Percentiles rank a stretch among this genome's conserved stretches.
phyloP scores from a whole-genome alignment of 2,888 invertebrate species.

The Ceratothoa steindachneri region DNA sequence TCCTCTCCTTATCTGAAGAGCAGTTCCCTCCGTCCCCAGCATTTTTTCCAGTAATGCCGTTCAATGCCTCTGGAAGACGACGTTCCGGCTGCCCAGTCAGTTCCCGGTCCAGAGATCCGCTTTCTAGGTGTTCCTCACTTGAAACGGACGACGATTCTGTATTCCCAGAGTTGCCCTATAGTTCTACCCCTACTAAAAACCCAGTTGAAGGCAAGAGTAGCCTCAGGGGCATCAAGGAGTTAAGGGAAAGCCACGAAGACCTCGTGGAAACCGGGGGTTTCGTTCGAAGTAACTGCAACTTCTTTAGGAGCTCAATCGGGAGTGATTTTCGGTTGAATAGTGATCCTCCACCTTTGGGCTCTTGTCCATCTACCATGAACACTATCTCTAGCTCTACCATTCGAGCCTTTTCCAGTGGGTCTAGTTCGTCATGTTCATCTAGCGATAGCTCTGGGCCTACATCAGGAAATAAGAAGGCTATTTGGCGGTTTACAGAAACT shows the following conservation, averaged over 20 bases:
- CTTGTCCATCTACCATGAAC: conserved; percentile 3
- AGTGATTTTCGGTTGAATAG: neutral
- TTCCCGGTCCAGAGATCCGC: conserved; percentile 32
- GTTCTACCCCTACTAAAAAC: conserved; percentile 27
- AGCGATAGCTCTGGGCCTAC: conserved; percentile 51
- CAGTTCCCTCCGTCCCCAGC: conserved; percentile 34
- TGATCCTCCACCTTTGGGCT: neutral
- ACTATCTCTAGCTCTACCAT: conserved; percentile 9
- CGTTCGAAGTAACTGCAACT: neutral
- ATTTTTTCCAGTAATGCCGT: conserved; percentile 45
- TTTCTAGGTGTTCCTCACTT: conserved; percentile 41
- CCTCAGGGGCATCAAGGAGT: conserved; percentile 56
- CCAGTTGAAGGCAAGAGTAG: conserved; percentile 48
- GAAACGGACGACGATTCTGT: conserved; percentile 51
- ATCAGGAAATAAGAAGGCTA: conserved; percentile 52
- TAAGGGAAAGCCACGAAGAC: conserved; percentile 54
- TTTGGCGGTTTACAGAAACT: neutral
- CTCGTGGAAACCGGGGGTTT: conserved; percentile 38
- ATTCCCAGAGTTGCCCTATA: conserved; percentile 33
- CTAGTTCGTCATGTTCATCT: conserved; percentile 38
- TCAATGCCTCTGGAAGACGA: conserved; percentile 52
- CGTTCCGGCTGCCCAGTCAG: conserved; percentile 55
- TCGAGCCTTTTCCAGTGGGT: conserved; percentile 26
- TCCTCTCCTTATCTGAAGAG: conserved; percentile 22
- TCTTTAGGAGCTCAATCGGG: neutral